Base-by-base conservation (phyloP, 2,888 invertebrate species). In the Drosophila merina region DNA sequence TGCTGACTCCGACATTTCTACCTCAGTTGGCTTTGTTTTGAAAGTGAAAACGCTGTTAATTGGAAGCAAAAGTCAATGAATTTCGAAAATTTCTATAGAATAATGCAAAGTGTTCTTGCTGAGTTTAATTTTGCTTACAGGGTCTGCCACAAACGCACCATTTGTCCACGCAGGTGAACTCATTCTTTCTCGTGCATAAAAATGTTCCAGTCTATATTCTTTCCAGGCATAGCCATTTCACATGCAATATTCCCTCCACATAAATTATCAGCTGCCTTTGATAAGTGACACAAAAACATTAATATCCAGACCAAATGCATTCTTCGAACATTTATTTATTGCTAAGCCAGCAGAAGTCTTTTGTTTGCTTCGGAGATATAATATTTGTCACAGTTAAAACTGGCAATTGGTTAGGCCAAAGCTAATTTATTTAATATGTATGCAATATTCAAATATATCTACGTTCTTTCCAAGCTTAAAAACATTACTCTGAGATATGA, bases 301-400 rank as follows among this genome's bases (percentile, higher is more conserved):
- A 36, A 12, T 9, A 47, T 2, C 25, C 10, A n/a, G 8, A 25
- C 9, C 9, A 95, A 96, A 92, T 96, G 97, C 20, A 94, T 97
- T 97, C 10, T 10, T 33, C n/a, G 4, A n/a, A 10, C n/a, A n/a
- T 4, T 33, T 33, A 33, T 33, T 33, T 33, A 33, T 33, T 33
- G 33, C 4, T 33, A 33, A 33, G 10, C n/a, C n/a, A n/a, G n/a
- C 10, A 10, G n/a, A 33, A 33, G 10, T 33, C 4, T 33, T 33
- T 33, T 33, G 33, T 33, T 33, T 33, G 2, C 0, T 1, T 4
- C 4, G 33, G 4, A 10, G 10, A 33, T 33, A 33, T 9, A 33
- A 33, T 10, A 33, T 33, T 33, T 10, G 10, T n/a, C 33, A 1
- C 4, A n/a, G 1, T 10, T 33, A n/a, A 33, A 33, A n/a, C 10